Evolutionary conservation across 2,797 vertebrate genomes (phyloP).

Genomic region (Dallia pectoralis): DNA sequence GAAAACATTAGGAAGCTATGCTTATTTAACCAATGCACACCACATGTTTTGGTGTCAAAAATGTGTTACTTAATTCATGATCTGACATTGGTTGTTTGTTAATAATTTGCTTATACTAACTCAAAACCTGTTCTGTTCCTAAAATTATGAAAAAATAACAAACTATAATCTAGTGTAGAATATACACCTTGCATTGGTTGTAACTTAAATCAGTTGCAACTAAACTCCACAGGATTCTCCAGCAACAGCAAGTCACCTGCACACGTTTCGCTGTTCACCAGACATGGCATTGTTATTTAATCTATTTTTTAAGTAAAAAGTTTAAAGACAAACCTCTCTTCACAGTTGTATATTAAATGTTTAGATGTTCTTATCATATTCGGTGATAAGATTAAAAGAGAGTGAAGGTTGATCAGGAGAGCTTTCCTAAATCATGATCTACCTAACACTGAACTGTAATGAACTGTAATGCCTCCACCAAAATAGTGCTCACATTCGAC

Average conservation of each 20-base stretch:
- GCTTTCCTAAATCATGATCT: background rate
- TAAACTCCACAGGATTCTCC: background rate
- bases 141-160: background rate
- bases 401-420: background rate
- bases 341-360: background rate
- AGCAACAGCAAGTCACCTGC: background rate
- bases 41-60: background rate
- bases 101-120: background rate
- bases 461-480: background rate
- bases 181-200: background rate
- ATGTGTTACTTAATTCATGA: conserved; percentile 1
- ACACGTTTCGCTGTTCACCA: background rate
- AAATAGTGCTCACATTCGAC: background rate
- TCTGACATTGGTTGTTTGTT: background rate
- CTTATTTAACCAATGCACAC: background rate
- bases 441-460: too few species aligned
- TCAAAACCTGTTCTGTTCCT: conserved; percentile 7
- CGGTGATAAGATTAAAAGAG: conserved; percentile 15
- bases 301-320: background rate
- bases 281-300: background rate
- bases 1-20: background rate
- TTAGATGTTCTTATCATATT: background rate
- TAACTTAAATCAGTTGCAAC: background rate
- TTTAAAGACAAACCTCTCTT: conserved; percentile 2
- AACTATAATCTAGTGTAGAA: background rate